A percentile compares a stretch with the other conserved stretches of the same genome.
These are phyloP conservation scores for Scotopteryx bipunctaria DNA, from an alignment of 2,888 invertebrate species.

Conservation along the genomic window DNA sequence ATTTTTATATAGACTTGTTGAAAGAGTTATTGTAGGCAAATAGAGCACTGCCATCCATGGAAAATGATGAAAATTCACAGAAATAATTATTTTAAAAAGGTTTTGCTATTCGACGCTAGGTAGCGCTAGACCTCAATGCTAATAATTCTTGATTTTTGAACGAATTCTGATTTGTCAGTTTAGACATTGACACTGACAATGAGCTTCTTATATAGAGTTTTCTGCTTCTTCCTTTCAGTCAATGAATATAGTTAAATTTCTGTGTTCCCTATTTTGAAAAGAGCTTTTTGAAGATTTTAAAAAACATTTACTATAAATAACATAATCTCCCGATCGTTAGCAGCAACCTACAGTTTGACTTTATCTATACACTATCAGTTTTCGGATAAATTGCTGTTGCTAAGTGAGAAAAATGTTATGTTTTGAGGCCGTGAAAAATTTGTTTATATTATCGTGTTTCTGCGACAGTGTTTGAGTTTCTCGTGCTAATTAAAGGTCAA, in stretches of 20 bases:
- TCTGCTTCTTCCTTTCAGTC: neutral
- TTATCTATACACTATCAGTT: conserved; percentile 1
- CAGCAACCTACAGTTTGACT: neutral
- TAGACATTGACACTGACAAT: conserved; percentile 9
- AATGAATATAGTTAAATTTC: neutral
- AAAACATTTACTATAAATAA: conserved; percentile 12
- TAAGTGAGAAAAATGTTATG: conserved; percentile 22
- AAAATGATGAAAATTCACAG: no score
- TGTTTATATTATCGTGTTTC: conserved; percentile 17
- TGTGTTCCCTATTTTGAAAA: conserved; percentile 15
- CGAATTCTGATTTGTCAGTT: neutral
- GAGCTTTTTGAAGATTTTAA: conserved; percentile 2
- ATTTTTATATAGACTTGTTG: no score
- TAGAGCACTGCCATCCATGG: no score
- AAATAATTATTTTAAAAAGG: no score
- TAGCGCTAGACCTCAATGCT: neutral
- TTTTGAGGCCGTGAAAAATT: conserved; percentile 15
- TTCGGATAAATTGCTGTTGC: conserved; percentile 8
- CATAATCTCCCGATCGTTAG: conserved; percentile 9
- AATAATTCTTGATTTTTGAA: neutral
- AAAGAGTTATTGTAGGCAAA: no score
- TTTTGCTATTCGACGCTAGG: conserved; percentile 3
- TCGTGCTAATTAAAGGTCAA: conserved; percentile 24
- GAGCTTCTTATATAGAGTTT: neutral
- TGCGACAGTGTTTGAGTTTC: conserved; percentile 12